Base-by-base conservation (phyloP, 2,797 vertebrate genomes). In the Kryptopterus vitreolus region DNA sequence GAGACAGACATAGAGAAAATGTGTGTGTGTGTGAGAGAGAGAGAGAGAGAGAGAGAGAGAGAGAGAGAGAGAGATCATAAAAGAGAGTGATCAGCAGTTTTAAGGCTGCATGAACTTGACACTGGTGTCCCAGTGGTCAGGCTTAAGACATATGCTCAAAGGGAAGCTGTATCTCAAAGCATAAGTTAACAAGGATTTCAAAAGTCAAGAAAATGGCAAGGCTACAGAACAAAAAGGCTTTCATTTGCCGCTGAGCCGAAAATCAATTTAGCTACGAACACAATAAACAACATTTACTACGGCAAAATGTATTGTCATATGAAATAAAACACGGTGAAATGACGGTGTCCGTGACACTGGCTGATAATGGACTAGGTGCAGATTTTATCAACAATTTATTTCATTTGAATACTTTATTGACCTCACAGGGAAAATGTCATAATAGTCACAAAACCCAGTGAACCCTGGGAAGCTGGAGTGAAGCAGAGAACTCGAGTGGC, bases 61-160 rank as follows among this genome's bases (percentile, higher is more conserved):
- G 74, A 35, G 52, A 20, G 55, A 55, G 63, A 84, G 70, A 50
- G 78, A 68, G 58, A 78, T 70, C 59, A 52, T 57, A 73, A 82
- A 83, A 84, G n/a, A 75, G 62, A 78, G 73, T 55, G 59, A 81
- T 82, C 70, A 84, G 75, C 75, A 57, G 70, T 82, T 82, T 83
- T 75, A 78, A 52, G 46, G 71, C 63, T 78, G 24, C 76, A 75
- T 77, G 76, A 50, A 65, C 33, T 80, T 66, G 62, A 72, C 80
- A 71, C 20, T 68, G 43, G 72, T 55, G 31, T 70, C 55, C 71
- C 75, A 52, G 69, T 33, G 20, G 73, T 61, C 61, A 68, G 38
- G 22, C 16, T 46, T 71, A 82, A 69, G 38, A 15, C 35, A 10
- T 31, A 6, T 13, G n/a, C 50, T 9, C 31, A 16, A 35, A 75